Percentiles rank a stretch among this genome's conserved stretches.
phyloP scores from a whole-genome alignment of 2,888 invertebrate genomes.

The Napeogenes inachia region DNA sequence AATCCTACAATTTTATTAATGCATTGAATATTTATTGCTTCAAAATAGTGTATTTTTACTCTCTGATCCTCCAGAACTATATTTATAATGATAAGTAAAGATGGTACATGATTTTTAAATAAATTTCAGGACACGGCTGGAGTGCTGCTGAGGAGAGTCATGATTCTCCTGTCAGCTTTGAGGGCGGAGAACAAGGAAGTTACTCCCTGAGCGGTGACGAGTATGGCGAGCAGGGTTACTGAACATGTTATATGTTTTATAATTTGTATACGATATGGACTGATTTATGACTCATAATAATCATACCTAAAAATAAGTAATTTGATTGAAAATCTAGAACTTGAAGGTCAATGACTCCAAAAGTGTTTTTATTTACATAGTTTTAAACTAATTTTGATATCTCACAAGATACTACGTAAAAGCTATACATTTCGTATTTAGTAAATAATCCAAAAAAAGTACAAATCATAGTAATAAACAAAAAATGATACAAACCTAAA shows the following conservation, averaged over 20 bases:
- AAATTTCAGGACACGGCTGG: slow-evolving; percentile 60
- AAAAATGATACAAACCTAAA: not conserved
- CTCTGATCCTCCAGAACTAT: not conserved
- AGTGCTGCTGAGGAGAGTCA: slow-evolving; percentile 65
- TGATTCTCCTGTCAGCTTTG: slow-evolving; percentile 64
- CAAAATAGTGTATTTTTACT: not conserved
- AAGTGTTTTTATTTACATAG: too few relatives aligned
- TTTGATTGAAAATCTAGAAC: too few relatives aligned
- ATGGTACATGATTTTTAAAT: not conserved
- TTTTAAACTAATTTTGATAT: too few relatives aligned
- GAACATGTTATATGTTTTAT: slow-evolving; percentile 14
- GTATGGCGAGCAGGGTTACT: slow-evolving; percentile 49
- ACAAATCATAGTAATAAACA: too few relatives aligned
- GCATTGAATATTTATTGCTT: too few relatives aligned
- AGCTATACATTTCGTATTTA: too few relatives aligned
- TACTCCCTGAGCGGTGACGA: slow-evolving; percentile 53
- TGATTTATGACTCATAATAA: not conserved
- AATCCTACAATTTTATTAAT: too few relatives aligned
- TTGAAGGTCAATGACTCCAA: too few relatives aligned
- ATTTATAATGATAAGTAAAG: slow-evolving; percentile 4
- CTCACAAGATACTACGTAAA: too few relatives aligned
- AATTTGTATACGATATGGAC: not conserved
- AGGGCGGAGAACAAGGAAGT: slow-evolving; percentile 56
- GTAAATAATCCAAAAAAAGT: too few relatives aligned
- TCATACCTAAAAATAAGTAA: not conserved